phyloP scores from a whole-genome alignment of 2,113 vertebrate genomes.

The Phyllostomus hastatus region DNA sequence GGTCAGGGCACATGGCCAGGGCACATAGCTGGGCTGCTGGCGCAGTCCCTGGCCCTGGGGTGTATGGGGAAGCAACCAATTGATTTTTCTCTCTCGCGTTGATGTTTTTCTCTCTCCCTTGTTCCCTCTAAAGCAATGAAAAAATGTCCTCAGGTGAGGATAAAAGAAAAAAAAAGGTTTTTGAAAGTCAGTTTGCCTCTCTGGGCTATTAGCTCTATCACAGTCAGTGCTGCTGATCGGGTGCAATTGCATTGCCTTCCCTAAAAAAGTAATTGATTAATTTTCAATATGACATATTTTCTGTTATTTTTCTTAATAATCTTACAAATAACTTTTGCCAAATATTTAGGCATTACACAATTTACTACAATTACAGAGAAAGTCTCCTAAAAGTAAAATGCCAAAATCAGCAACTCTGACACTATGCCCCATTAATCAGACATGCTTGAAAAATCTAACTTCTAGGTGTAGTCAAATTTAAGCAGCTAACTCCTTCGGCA shows the following conservation, averaged over 20 bases:
- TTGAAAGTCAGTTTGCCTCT: background rate
- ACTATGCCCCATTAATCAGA: background rate
- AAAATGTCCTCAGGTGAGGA: too few relatives aligned
- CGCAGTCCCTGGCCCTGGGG: too few relatives aligned
- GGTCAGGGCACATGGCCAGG: too few relatives aligned
- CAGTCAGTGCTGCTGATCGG: background rate
- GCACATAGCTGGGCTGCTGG: too few relatives aligned
- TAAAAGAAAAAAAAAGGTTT: too few relatives aligned
- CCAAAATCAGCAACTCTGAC: background rate
- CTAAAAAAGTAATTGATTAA: slow-evolving; percentile 7
- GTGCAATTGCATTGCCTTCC: background rate
- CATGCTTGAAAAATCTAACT: slow-evolving; percentile 1
- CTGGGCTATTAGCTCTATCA: background rate
- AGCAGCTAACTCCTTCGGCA: background rate
- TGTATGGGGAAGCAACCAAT: too few relatives aligned
- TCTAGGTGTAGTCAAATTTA: background rate
- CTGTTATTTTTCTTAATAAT: background rate
- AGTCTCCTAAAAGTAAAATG: background rate
- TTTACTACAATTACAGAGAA: background rate
- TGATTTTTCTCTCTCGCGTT: too few relatives aligned
- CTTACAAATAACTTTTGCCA: background rate
- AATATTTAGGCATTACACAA: slow-evolving; percentile 14
- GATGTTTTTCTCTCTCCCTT: too few relatives aligned
- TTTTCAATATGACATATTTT: background rate
- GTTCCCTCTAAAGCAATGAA: too few relatives aligned